Percentiles rank a stretch among this genome's conserved stretches.
Evolutionary conservation across 1,140 invertebrate species (phyloP).

Genomic region (Scaptomyza pallida): DNA sequence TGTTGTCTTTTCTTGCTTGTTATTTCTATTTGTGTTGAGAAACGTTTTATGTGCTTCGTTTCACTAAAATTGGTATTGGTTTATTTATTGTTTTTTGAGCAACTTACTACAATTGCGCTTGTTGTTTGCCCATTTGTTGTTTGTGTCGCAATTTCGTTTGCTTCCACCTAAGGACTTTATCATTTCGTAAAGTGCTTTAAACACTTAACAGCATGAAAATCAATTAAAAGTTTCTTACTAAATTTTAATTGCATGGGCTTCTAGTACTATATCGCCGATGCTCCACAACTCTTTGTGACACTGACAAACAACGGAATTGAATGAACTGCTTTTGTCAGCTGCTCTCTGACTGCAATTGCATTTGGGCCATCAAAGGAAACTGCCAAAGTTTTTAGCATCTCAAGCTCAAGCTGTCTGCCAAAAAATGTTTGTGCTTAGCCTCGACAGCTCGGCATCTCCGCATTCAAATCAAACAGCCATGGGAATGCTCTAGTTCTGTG

Average conservation of each 20-base stretch:
- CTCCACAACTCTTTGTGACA: no score
- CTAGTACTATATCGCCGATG: no score
- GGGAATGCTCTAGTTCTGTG: constrained; percentile 2
- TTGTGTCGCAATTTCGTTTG: constrained; percentile 12
- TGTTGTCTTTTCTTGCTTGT: constrained; percentile 24
- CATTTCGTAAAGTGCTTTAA: constrained; percentile 38
- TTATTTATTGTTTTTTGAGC: constrained; percentile 72
- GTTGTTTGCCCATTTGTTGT: constrained; percentile 11
- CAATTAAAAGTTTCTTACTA: constrained; percentile 61
- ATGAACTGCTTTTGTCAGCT: background rate
- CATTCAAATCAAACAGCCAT: constrained; percentile 43
- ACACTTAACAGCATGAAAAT: constrained; percentile 53
- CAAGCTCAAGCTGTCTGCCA: constrained; percentile 4
- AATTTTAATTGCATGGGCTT: constrained; percentile 48
- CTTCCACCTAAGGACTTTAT: constrained; percentile 2
- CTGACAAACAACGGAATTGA: no score
- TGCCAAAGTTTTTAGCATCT: constrained; percentile 9
- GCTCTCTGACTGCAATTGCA: constrained; percentile 1
- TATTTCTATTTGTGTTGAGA: constrained; percentile 31
- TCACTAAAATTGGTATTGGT: constrained; percentile 72
- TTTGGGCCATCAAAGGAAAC: background rate
- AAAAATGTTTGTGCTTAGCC: constrained; percentile 12
- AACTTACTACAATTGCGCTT: constrained; percentile 49
- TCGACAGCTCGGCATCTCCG: background rate
- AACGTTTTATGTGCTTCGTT: constrained; percentile 53